phyloP scores from a whole-genome alignment of 2,888 invertebrate genomes.

The Cristatella mucedo region DNA sequence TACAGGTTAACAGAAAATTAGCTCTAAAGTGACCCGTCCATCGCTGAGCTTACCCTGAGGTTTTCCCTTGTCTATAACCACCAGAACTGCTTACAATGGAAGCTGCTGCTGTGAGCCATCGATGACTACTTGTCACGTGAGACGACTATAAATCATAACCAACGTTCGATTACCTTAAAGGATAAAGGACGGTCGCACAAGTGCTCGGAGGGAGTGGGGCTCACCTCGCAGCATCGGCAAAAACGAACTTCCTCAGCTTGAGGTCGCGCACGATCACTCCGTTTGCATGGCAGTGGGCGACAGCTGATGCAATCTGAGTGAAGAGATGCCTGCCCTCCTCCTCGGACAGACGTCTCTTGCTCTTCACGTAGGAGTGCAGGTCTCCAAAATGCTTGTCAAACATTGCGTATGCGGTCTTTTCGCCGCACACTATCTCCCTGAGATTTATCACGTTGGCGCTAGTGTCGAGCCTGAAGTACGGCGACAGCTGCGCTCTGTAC shows the following conservation, averaged over 20 bases:
- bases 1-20: too few relatives aligned
- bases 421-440: conserved; percentile 60
- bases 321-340: conserved; percentile 70
- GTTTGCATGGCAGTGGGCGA: conserved; percentile 74
- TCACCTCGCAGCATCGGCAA: conserved; percentile 77
- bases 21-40: too few relatives aligned
- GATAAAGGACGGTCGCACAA: too few relatives aligned
- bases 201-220: too few relatives aligned
- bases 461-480: conserved; percentile 66
- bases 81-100: too few relatives aligned
- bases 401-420: conserved; percentile 46
- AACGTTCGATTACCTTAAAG: too few relatives aligned
- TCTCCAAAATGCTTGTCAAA: conserved; percentile 71
- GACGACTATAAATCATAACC: too few relatives aligned
- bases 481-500: conserved; percentile 52
- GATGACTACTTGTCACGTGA: too few relatives aligned
- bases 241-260: conserved; percentile 88
- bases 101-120: too few relatives aligned
- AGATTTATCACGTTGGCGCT: conserved; percentile 34
- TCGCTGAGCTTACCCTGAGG: too few relatives aligned
- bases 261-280: conserved; percentile 86
- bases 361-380: conserved; percentile 78
- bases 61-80: too few relatives aligned
- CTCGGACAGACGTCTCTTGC: conserved; percentile 66
- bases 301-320: conserved; percentile 75